A percentile compares a stretch with the other conserved stretches of the same genome.
Conservation (phyloP, 2,797 vertebrate genomes). For the Euphonia xanthogaster region DNA sequence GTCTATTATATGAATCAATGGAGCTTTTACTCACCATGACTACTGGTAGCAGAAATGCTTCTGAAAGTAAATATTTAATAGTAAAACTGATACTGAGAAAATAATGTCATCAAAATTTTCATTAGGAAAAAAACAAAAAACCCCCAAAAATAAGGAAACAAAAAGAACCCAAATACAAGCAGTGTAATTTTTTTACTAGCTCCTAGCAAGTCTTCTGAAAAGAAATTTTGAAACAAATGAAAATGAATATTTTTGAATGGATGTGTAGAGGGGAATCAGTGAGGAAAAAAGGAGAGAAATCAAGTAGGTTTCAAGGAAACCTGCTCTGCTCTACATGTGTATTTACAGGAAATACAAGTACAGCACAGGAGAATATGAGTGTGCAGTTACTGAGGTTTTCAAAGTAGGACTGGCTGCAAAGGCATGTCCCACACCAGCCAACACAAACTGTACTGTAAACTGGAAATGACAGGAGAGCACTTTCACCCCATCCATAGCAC, state of each 20-base stretch:
- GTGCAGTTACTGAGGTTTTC: not conserved
- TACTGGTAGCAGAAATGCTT: not conserved
- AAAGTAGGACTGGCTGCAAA: not conserved
- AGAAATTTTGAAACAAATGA: not conserved
- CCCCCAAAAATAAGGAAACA: not conserved
- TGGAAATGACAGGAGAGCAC: constrained; percentile 17
- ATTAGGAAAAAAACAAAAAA: not conserved
- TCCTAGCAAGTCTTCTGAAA: not conserved
- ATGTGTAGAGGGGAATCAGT: not conserved
- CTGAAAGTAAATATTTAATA: not conserved
- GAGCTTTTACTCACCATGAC: not conserved
- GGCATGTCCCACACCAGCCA: not conserved
- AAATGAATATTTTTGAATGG: not conserved
- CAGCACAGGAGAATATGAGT: not conserved
- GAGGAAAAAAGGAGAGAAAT: not conserved
- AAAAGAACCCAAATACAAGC: not conserved
- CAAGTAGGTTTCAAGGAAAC: not conserved
- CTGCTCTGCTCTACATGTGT: not conserved
- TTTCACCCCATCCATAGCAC: constrained; percentile 23
- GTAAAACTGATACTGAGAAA: not conserved
- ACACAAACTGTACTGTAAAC: constrained; percentile 50
- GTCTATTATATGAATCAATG: not conserved
- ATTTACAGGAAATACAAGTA: not conserved
- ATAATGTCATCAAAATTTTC: not conserved
- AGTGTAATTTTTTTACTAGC: not conserved